Percentiles rank a stretch among this genome's conserved stretches.
Conservation (phyloP, 2,888 invertebrate species). For the Dasypogon diadema region DNA sequence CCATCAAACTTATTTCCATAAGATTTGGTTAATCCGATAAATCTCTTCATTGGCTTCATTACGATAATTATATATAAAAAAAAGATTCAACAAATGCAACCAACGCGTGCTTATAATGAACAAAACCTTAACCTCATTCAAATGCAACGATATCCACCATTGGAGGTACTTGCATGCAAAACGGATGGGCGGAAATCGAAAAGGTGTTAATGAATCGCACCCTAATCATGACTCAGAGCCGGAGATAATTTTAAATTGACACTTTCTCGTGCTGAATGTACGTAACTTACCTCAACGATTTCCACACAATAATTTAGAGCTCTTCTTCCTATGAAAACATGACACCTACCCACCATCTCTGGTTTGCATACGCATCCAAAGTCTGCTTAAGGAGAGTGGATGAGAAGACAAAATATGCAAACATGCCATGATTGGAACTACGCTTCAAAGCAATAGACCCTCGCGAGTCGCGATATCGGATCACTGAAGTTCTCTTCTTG, state of each 20-base stretch:
- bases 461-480: not conserved
- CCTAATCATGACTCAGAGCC: slow-evolving; percentile 15
- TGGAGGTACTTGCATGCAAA: slow-evolving; percentile 7
- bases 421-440: not conserved
- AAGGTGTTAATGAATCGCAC: slow-evolving; percentile 26
- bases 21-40: not conserved
- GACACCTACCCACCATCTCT: slow-evolving; percentile 15
- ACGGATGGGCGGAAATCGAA: slow-evolving; percentile 18
- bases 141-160: slow-evolving; percentile 1
- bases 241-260: not conserved
- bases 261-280: not conserved
- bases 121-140: slow-evolving; percentile 23
- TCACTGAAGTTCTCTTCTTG: not conserved
- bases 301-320: not conserved
- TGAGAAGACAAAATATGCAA: slow-evolving; percentile 7
- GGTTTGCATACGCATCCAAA: not conserved
- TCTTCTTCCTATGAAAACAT: slow-evolving; percentile 15
- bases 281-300: not conserved
- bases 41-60: not conserved
- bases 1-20: too few species aligned
- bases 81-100: not conserved
- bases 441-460: not conserved
- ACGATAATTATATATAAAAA: not conserved
- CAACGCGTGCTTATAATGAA: slow-evolving; percentile 2
- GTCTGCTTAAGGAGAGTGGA: not conserved